Percentiles rank a stretch among this genome's conserved stretches.
phyloP scores from a whole-genome alignment of 1,140 invertebrate species.

The Cotesia vestalis region DNA sequence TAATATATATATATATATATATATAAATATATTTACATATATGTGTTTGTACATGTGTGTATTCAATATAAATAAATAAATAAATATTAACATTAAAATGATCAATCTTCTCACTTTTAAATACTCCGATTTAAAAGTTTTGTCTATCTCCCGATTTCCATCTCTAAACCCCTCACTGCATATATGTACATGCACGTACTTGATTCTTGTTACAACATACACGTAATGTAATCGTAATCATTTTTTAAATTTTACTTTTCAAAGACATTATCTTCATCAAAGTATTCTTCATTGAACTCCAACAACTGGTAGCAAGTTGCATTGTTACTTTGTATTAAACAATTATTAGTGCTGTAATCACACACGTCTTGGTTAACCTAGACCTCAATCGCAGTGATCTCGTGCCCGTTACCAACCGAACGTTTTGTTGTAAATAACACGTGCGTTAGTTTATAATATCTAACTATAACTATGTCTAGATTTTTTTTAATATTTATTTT shows the following conservation, averaged over 20 bases:
- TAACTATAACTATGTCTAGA: neutral
- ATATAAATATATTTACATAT: neutral
- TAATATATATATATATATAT: neutral
- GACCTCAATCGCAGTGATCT: conserved; percentile 27
- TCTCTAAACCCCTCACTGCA: neutral
- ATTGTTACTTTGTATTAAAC: conserved; percentile 18
- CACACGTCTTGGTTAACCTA: conserved; percentile 25
- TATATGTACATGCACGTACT: conserved; percentile 16
- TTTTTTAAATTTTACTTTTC: no score
- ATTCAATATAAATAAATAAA: neutral
- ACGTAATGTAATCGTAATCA: no score
- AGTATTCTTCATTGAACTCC: neutral
- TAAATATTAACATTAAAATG: neutral
- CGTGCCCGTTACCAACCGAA: conserved; percentile 17
- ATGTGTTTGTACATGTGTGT: neutral
- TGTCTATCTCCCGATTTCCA: no score
- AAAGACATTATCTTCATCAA: neutral
- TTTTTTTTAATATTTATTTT: no score
- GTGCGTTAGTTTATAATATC: neutral
- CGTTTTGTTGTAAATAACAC: conserved; percentile 21
- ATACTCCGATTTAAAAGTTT: neutral
- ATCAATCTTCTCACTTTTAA: conserved; percentile 8
- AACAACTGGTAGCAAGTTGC: neutral
- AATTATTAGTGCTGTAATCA: conserved; percentile 21
- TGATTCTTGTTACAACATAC: neutral